phyloP scores from a whole-genome alignment of 2,797 vertebrate species.

The Acipenser ruthenus region DNA sequence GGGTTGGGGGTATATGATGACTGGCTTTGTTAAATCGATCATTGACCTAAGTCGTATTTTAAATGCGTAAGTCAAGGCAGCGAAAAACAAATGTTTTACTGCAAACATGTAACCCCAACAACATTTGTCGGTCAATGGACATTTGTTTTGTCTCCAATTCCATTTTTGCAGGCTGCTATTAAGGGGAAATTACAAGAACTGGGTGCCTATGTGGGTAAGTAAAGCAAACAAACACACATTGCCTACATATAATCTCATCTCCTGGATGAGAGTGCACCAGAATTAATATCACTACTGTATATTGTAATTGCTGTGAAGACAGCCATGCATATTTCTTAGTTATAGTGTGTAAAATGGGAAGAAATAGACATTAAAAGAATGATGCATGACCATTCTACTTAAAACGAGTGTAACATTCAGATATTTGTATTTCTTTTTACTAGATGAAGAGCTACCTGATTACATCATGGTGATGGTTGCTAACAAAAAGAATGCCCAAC shows the following conservation, averaged over 20 bases:
- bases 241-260: background rate
- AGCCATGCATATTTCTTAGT: background rate
- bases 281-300: background rate
- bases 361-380: no score
- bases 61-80: no score
- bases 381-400: no score
- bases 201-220: conserved; percentile 93
- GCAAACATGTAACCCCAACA: background rate
- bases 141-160: conserved; percentile 22
- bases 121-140: conserved; percentile 13
- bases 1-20: no score
- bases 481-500: conserved; percentile 94
- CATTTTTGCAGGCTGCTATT: conserved; percentile 76
- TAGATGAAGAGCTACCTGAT: conserved; percentile 96
- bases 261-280: no score
- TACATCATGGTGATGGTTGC: conserved; percentile 99
- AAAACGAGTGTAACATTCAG: no score
- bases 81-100: background rate
- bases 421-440: background rate
- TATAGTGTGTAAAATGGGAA: background rate
- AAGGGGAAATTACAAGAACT: conserved; percentile 94
- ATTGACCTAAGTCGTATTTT: no score
- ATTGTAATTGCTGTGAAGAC: background rate
- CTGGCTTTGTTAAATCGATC: background rate
- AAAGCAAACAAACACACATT: background rate